A percentile compares a stretch with the other conserved stretches of the same genome.
phyloP scores from a whole-genome alignment of 2,797 vertebrate species.

The Bufotes viridis region DNA sequence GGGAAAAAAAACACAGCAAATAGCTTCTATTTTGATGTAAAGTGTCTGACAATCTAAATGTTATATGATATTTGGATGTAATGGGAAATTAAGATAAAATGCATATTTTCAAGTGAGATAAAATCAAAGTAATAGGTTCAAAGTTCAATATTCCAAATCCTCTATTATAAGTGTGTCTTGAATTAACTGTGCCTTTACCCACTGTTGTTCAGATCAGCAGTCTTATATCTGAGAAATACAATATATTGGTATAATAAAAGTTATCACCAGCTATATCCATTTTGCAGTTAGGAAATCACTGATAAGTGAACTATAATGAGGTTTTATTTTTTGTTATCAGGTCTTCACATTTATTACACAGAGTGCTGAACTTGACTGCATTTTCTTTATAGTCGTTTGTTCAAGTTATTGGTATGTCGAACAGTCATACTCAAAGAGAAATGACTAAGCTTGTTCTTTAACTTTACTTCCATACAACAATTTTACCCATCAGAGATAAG shows the following conservation, averaged over 20 bases:
- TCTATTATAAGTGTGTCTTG: background rate
- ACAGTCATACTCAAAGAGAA: conserved; percentile 17
- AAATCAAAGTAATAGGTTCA: background rate
- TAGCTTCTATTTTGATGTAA: no score
- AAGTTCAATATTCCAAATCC: background rate
- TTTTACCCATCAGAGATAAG: conserved; percentile 23
- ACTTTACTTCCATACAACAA: conserved; percentile 10
- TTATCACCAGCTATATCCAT: conserved; percentile 42
- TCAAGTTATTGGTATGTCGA: conserved; percentile 31
- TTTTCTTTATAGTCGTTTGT: conserved; percentile 22
- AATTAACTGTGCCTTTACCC: background rate
- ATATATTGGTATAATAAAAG: conserved; percentile 41
- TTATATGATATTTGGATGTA: no score
- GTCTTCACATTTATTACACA: conserved; percentile 42
- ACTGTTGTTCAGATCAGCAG: background rate
- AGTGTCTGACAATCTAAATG: no score
- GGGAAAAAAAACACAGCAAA: no score
- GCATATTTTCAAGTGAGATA: background rate
- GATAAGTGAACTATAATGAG: conserved; percentile 47
- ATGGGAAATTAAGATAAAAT: no score
- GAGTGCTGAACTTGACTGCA: conserved; percentile 19
- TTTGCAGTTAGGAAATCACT: conserved; percentile 42
- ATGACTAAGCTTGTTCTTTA: background rate
- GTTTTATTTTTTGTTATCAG: conserved; percentile 46
- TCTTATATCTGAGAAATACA: conserved; percentile 30